Base-by-base conservation (phyloP, 2,888 invertebrate genomes). In the Panopea generosa region DNA sequence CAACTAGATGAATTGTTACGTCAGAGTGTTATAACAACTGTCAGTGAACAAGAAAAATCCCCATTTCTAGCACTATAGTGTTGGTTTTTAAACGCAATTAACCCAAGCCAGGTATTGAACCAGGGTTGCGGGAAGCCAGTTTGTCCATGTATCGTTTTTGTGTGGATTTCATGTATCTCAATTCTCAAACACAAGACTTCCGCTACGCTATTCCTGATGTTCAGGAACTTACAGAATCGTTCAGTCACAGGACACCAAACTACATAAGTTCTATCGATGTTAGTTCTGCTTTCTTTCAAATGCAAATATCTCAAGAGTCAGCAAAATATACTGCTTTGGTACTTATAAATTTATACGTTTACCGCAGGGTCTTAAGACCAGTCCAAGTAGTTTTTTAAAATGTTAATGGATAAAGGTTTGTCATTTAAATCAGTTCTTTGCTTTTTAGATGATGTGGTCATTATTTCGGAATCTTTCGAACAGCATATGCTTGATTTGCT, bases 351-450 rank as follows among this genome's bases (percentile, higher is more conserved):
- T 78, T 33, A 33, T 73, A 22, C 40, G 81, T 1, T 26, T 82
- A 20, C 76, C 78, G 1, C 79, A 79, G 76, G 79, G 74, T 22
- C 38, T 82, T 9, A 61, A 52, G 18, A 62, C 61, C 22, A 56
- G 63, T n/a, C 75, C 77, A 59, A 77, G 67, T 63, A n/a, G n/a
- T 59, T 59, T 4, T 81, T 81, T 49, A 74, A 81, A 56, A 33
- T 81, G n/a, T 29, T 81, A 16, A 77, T 79, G 79, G 75, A 79
- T 55, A 80, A 66, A 43, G 14, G 66, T n/a, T 50, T 78, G 47
- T 72, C 65, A 38, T 82, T 72, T 59, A 33, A n/a, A 7, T 73
- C 70, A 14, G 72, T 73, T 1, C 53, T 78, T 14, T 78, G 76
- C 45, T 82, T 79, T 50, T 45, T 79, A 29, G 77, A 82, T 62